Evolutionary conservation across 2,888 invertebrate genomes (phyloP), one percentile per base, ranked within the genome.

Genomic region (Drosophila phalerata): DNA sequence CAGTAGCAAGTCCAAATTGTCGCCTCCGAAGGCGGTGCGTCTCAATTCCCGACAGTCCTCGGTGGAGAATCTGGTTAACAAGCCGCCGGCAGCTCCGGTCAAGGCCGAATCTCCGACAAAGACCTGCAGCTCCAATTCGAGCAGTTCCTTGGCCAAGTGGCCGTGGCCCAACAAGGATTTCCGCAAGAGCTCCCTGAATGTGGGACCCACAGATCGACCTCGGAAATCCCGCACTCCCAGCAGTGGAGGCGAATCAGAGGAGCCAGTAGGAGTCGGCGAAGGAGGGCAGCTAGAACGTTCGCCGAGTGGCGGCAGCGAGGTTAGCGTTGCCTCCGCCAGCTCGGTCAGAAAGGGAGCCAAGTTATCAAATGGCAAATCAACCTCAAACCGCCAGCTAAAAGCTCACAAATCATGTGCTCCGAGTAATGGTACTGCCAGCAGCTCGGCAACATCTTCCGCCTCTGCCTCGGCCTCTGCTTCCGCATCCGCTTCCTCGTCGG

Each of bases 171-270:
- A 96, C 90, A 96, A 96, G 92, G 96, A 96, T 90, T 96, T 95
- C 79, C 93, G 96, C 37, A 96, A 96, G 90, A 96, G 96, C 0
- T 95, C 95, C 0, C 90, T 96, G 13, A 96, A 96, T 91, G 95
- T 96, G 93, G 94, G 93, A 47, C 93, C 93, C 30, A 91, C 92
- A 0, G 93, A 93, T 61, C 84, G 92, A 0, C 91, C 92, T 0
- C 79, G 92, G 1, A 92, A 92, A 65, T 92, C 91, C 61, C 92
- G 92, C 61, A 93, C 93, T 0, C 92, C 93, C 3, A 92, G 92
- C 72, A 92, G 91, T 10, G 91, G 92, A 0, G 91, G 90, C 0
- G 92, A 92, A 37, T 91, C 91, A 0, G 92, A 92, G 65, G 91
- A 89, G 1, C 73, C 84, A 8, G 45, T 52, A 17, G 64, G 34